Base-by-base conservation (phyloP, 2,888 invertebrate genomes). In the Auanema freiburgensis region DNA sequence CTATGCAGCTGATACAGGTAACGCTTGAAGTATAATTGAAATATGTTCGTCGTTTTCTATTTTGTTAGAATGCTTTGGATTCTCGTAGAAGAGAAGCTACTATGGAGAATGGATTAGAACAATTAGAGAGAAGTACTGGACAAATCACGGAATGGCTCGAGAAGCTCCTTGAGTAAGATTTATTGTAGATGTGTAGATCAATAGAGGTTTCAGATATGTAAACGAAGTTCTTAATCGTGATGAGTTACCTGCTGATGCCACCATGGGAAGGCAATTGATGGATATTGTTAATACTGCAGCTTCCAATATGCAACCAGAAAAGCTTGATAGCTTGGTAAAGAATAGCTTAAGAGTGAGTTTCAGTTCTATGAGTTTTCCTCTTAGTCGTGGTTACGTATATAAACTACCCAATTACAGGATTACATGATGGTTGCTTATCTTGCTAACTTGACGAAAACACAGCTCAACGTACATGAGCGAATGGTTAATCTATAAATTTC, bases 351-450 rank as follows among this genome's bases (percentile, higher is more conserved):
- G 97, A 86, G 88, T 88, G 79, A 69, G 78, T 77, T 57, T 65
- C 41, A 14, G 33, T 64, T 41, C 51, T 16, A 21, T 3, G 51
- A 11, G n/a, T 59, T 23, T 21, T 8, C 5, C 16, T 57, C 16
- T 21, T 43, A n/a, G 43, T 43, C 43, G 43, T n/a, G n/a, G 43
- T 43, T 11, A 43, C 43, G n/a, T 11, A 12, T 43, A 43, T 46
- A 10, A 46, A 18, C 21, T 46, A 46, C 10, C 4, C 10, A 46
- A 33, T 55, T 68, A 43, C 84, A 88, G 88, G 97, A 97, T 87
- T 88, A 97, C 79, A 88, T 97, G 80, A 97, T 98, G 97, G 93
- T 93, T 49, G 90, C 94, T 78, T 95, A 96, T 51, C 88, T 98
- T 66, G 92, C 96, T 14, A 95, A 96, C 84, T 88, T 98, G 66